These are phyloP conservation scores for Lypha dubia DNA, from an alignment of 2,888 invertebrate species.

Conservation along the genomic window DNA sequence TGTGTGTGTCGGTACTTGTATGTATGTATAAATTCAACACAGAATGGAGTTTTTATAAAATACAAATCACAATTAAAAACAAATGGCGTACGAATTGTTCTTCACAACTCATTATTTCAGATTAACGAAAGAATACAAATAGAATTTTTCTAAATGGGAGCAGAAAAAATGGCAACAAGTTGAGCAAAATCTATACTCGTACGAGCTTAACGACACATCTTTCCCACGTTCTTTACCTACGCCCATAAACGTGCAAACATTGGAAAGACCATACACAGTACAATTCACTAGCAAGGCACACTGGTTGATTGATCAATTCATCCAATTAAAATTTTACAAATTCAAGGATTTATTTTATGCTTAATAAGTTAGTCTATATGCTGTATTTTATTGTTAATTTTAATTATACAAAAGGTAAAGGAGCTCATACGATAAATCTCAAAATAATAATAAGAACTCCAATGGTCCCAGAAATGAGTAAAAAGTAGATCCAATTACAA, in stretches of 20 bases:
- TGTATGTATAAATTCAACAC: slow-evolving; percentile 1
- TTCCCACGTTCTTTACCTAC: slow-evolving; percentile 33
- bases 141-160: slow-evolving; percentile 53
- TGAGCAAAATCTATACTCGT: slow-evolving; percentile 41
- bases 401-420: no score
- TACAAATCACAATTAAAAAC: slow-evolving; percentile 80
- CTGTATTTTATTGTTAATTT: no score
- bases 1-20: neutral
- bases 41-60: slow-evolving; percentile 55
- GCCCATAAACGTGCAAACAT: neutral
- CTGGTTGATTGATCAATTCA: neutral
- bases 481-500: no score
- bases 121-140: slow-evolving; percentile 77
- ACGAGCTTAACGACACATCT: slow-evolving; percentile 39
- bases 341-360: no score
- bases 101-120: slow-evolving; percentile 81
- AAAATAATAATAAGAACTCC: no score
- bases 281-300: neutral
- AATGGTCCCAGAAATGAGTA: no score
- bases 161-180: slow-evolving; percentile 73
- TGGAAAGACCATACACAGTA: slow-evolving; percentile 2
- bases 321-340: neutral
- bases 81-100: slow-evolving; percentile 73
- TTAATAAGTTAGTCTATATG: no score
- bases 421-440: no score